Percentiles rank a stretch among this genome's conserved stretches.
phyloP scores from a whole-genome alignment of 2,113 vertebrate genomes.

The Cyphomyrus plagiostoma region DNA sequence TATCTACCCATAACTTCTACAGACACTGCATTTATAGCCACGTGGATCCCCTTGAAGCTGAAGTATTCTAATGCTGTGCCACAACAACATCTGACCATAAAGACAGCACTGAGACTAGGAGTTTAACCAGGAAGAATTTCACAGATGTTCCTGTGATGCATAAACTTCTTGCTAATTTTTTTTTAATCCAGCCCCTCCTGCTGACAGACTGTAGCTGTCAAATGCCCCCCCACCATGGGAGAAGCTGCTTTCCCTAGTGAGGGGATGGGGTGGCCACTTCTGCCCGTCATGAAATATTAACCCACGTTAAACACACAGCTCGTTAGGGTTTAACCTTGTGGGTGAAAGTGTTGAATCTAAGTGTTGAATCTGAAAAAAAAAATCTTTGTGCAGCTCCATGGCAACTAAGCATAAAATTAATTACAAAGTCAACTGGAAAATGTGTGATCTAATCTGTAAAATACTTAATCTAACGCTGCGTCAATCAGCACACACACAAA shows the following conservation, averaged over 20 bases:
- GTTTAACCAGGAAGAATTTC: neutral
- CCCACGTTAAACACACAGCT: neutral
- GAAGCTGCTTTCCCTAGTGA: neutral
- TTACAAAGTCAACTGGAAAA: neutral
- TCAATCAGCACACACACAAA: neutral
- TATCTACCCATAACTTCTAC: neutral
- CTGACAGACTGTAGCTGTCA: neutral
- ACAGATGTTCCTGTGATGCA: neutral
- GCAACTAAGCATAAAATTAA: neutral
- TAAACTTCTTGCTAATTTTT: neutral
- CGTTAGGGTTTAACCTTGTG: neutral
- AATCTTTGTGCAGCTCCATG: neutral
- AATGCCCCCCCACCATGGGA: neutral
- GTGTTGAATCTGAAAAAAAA: neutral
- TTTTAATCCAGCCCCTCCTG: neutral
- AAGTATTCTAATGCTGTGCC: neutral
- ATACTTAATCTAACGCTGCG: neutral
- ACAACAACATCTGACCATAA: neutral
- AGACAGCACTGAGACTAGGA: neutral
- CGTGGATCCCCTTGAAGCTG: neutral
- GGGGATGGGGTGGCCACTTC: neutral
- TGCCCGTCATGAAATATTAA: neutral
- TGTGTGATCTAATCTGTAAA: neutral
- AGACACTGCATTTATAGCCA: neutral
- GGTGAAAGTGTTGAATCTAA: neutral